Conservation (phyloP, 2,113 vertebrate species). For the Lycocorax pyrrhopterus region DNA sequence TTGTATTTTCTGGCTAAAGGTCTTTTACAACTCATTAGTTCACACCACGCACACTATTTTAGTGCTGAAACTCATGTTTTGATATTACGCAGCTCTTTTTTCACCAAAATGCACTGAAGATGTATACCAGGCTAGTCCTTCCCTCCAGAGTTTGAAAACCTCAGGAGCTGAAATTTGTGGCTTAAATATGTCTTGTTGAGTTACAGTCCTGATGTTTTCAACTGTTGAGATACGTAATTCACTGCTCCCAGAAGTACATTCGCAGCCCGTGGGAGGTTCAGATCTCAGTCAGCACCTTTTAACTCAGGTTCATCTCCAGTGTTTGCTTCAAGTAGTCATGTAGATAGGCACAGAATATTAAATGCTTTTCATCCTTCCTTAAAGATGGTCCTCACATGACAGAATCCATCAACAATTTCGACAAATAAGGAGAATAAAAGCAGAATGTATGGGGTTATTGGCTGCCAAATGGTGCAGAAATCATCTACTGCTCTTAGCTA, state of each 20-base stretch:
- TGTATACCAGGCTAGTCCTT: not conserved
- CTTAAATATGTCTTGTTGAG: not conserved
- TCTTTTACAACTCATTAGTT: not conserved
- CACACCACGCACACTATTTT: fast-evolving
- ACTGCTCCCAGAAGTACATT: not conserved
- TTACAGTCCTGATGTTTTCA: not conserved
- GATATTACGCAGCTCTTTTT: not conserved
- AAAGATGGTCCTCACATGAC: not conserved
- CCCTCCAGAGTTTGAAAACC: not conserved
- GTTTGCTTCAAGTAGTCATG: not conserved
- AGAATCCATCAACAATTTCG: not conserved
- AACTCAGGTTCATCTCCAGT: not conserved
- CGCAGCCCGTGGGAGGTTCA: not conserved
- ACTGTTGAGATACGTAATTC: not conserved
- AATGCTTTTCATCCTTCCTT: not conserved
- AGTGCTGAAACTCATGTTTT: not conserved
- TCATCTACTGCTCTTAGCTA: not conserved
- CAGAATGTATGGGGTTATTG: not conserved
- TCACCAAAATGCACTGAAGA: not conserved
- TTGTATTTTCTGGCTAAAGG: not conserved
- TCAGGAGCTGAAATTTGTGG: not conserved
- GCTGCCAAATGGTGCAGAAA: not conserved
- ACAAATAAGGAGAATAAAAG: not conserved
- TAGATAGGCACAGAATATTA: not conserved
- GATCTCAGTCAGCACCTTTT: not conserved